Conservation (phyloP, 1,140 invertebrate species). For the Brachionus calyciflorus region DNA sequence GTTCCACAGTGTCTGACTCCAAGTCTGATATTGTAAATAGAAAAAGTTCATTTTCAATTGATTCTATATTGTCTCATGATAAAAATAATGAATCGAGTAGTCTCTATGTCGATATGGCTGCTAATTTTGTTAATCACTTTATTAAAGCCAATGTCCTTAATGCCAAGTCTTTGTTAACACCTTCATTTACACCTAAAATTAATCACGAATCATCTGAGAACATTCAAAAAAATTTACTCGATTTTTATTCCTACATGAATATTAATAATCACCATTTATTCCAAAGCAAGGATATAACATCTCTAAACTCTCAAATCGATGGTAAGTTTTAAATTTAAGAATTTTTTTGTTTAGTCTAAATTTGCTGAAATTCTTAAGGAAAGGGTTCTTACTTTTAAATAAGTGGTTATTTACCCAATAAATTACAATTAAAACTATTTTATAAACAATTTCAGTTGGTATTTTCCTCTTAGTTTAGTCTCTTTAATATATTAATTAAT, state of each 20-base stretch:
- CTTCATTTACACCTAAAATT: no score
- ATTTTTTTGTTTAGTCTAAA: not conserved
- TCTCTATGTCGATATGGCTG: not conserved
- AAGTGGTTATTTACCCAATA: no score
- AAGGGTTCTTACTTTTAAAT: no score
- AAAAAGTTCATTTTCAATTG: constrained; percentile 27
- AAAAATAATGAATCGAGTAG: not conserved
- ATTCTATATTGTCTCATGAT: not conserved
- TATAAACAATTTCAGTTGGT: no score
- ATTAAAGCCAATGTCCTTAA: not conserved
- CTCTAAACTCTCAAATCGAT: not conserved
- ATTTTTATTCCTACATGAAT: constrained; percentile 4
- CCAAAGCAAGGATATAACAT: not conserved
- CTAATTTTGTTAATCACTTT: not conserved
- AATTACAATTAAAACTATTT: no score
- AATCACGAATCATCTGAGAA: no score
- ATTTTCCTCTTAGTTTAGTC: no score
- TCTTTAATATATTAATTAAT: no score
- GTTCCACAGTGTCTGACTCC: no score
- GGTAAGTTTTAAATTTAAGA: not conserved
- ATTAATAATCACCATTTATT: not conserved
- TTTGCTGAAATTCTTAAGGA: not conserved
- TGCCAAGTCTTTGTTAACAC: no score
- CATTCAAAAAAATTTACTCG: not conserved
- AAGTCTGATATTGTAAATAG: not conserved